These are phyloP conservation scores for Nibea albiflora DNA, from an alignment of 2,113 vertebrate species.

Conservation along the genomic window DNA sequence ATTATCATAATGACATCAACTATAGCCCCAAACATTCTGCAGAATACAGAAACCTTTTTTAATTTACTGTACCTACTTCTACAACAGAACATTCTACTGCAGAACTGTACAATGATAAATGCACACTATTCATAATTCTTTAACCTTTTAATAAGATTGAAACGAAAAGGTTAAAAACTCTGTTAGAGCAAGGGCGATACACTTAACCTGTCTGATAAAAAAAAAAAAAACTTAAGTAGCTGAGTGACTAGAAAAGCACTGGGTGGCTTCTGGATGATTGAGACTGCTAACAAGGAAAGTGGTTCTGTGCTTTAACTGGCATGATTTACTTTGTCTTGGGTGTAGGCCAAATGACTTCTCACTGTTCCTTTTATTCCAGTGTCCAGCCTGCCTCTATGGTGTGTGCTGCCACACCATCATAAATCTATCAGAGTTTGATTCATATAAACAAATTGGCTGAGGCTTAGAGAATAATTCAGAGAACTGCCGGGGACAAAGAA, in stretches of 20 bases:
- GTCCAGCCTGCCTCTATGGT: conserved; percentile 36
- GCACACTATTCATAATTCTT: not conserved
- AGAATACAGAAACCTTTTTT: not conserved
- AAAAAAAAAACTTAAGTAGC: not conserved
- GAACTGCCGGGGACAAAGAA: conserved; percentile 30
- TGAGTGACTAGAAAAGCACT: not conserved
- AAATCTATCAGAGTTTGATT: conserved; percentile 70
- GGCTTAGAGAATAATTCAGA: conserved; percentile 59
- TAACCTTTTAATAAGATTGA: conserved; percentile 20
- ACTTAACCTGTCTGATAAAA: conserved; percentile 7
- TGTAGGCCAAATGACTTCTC: conserved; percentile 62
- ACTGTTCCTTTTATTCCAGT: conserved; percentile 46
- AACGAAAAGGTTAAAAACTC: conserved; percentile 23
- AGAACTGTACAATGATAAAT: not conserved
- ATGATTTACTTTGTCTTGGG: conserved; percentile 69
- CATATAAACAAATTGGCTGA: conserved; percentile 71
- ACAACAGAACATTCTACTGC: not conserved
- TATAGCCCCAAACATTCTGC: not conserved
- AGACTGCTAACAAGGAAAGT: conserved; percentile 50
- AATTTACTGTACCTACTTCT: not conserved
- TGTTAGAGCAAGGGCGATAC: not conserved
- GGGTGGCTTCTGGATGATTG: conserved; percentile 18
- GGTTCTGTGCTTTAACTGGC: conserved; percentile 29
- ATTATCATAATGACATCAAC: not conserved
- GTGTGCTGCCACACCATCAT: conserved; percentile 43